These are phyloP conservation scores for Eulemur albifrons DNA, from an alignment of 2,797 vertebrate species.

Conservation along the genomic window DNA sequence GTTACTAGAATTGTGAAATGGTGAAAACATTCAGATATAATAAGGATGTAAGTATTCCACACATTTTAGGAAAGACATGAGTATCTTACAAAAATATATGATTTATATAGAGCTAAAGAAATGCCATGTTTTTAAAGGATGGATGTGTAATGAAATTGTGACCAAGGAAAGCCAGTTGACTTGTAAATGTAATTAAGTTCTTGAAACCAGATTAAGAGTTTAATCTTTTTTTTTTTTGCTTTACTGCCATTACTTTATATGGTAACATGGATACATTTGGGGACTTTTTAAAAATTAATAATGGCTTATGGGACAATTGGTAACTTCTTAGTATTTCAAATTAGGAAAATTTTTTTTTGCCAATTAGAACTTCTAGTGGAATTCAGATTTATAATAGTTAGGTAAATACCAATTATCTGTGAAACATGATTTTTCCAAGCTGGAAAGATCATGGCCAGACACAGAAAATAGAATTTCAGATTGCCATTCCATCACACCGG, in stretches of 20 bases:
- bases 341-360: conserved; percentile 35
- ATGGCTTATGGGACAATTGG: neutral
- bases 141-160: conserved; percentile 14
- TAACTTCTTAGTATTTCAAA: conserved; percentile 34
- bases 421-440: neutral
- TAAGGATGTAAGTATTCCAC: neutral
- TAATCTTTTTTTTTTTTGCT: neutral
- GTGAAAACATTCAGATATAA: neutral
- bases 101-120: neutral
- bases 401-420: neutral
- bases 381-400: neutral
- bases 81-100: neutral
- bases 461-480: neutral
- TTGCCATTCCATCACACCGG: neutral
- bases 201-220: neutral
- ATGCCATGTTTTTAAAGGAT: neutral
- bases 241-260: neutral
- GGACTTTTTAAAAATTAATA: neutral
- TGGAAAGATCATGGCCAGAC: neutral
- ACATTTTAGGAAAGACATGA: conserved; percentile 27
- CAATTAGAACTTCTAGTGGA: neutral
- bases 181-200: neutral
- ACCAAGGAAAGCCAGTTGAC: neutral
- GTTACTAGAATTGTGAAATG: neutral
- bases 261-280: neutral